Conservation (phyloP, 2,797 vertebrate genomes). For the Denticeps clupeoides region DNA sequence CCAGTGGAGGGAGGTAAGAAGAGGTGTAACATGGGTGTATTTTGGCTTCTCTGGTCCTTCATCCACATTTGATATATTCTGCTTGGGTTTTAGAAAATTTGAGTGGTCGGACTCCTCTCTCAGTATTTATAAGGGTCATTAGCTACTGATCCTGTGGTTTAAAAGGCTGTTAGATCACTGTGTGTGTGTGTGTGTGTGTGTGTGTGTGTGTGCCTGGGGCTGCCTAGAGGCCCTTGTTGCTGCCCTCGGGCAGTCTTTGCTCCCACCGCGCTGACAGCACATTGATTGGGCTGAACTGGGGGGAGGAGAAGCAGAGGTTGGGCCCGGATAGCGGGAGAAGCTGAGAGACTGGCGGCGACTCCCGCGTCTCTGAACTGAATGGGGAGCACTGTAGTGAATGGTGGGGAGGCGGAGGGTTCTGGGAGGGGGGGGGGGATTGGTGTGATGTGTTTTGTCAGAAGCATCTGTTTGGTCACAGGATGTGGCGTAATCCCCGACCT, state of each 20-base stretch:
- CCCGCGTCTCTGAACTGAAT: neutral
- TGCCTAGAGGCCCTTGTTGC: constrained; percentile 18
- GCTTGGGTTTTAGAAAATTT: constrained; percentile 7
- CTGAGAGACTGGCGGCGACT: neutral
- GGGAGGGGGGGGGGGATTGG: constrained; percentile 13
- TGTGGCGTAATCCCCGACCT: constrained; percentile 34
- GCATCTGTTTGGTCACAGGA: constrained; percentile 39
- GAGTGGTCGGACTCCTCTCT: constrained; percentile 6
- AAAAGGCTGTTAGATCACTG: constrained; percentile 9
- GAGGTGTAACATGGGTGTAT: too few species aligned
- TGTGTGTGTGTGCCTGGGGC: constrained; percentile 15
- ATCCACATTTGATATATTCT: neutral
- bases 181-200: constrained; percentile 5
- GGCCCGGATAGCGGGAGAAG: neutral
- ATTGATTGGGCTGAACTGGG: constrained; percentile 26
- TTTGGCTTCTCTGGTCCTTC: neutral
- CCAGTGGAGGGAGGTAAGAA: too few species aligned
- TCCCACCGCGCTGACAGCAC: constrained; percentile 22
- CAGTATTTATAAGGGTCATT: constrained; percentile 5
- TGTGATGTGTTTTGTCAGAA: constrained; percentile 39
- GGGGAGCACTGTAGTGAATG: neutral
- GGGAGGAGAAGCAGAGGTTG: neutral
- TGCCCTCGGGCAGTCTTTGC: constrained; percentile 4
- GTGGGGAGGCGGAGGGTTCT: constrained; percentile 10
- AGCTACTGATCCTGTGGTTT: constrained; percentile 12